A percentile compares a stretch with the other conserved stretches of the same genome.
Conservation (phyloP, 2,797 vertebrate genomes). For the Sebastes umbrosus region DNA sequence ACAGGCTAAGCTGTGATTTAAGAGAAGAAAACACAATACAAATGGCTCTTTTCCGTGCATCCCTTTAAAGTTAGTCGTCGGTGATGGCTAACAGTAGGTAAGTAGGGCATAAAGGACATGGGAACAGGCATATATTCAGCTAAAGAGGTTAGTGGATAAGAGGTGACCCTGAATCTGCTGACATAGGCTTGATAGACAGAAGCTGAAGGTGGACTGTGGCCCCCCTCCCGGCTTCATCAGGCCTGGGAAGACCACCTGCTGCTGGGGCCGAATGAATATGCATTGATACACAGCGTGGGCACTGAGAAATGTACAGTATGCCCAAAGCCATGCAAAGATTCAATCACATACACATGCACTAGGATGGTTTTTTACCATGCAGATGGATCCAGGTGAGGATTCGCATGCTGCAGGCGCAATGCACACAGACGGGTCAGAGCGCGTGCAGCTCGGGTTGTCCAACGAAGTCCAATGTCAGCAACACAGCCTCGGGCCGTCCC, state of each 20-base stretch:
- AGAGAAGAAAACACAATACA: background rate
- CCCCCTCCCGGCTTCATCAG: conserved; percentile 42
- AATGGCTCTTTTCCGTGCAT: background rate
- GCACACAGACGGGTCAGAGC: conserved; percentile 26
- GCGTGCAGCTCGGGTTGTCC: conserved; percentile 35
- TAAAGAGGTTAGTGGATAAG: conserved; percentile 16
- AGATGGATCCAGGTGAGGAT: conserved; percentile 12
- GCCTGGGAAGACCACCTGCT: conserved; percentile 61
- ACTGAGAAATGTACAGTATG: conserved; percentile 4
- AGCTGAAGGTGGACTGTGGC: conserved; percentile 46
- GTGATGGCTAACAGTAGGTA: background rate
- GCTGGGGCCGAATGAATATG: conserved; percentile 72
- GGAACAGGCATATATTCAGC: background rate
- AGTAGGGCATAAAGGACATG: background rate
- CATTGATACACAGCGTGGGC: conserved; percentile 54
- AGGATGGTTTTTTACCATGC: conserved; percentile 8
- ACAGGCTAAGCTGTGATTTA: background rate
- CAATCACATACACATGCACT: conserved; percentile 1
- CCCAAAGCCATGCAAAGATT: conserved; percentile 10
- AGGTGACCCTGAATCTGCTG: conserved; percentile 63
- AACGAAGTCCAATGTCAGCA: conserved; percentile 59
- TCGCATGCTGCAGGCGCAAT: conserved; percentile 10
- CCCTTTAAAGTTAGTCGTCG: background rate
- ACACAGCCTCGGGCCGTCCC: conserved; percentile 46
- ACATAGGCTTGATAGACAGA: conserved; percentile 54